These are phyloP conservation scores for Zaprionus taronus DNA, from an alignment of 1,140 invertebrate species.

Conservation along the genomic window DNA sequence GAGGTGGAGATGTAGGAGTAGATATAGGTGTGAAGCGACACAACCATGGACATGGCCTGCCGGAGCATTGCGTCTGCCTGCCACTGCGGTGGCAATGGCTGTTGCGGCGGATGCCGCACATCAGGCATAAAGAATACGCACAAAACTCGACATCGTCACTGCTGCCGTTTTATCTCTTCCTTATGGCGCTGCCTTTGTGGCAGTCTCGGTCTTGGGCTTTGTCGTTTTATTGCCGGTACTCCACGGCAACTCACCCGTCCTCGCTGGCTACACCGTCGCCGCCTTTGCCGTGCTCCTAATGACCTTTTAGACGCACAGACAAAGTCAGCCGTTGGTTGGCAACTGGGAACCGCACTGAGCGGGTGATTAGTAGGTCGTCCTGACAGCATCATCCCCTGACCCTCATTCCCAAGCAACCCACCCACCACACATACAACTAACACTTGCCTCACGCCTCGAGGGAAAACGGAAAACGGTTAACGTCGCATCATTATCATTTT, in stretches of 20 bases:
- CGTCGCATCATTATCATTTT: slow-evolving; percentile 79
- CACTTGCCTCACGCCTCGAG: slow-evolving; percentile 10
- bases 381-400: neutral
- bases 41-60: slow-evolving; percentile 23
- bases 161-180: slow-evolving; percentile 73
- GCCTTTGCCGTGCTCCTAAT: slow-evolving; percentile 48
- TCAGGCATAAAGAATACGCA: slow-evolving; percentile 75
- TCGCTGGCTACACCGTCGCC: too few species aligned
- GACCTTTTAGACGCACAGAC: slow-evolving; percentile 54
- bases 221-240: slow-evolving; percentile 80
- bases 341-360: slow-evolving; percentile 50
- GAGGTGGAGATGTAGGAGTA: neutral
- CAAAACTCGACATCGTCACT: slow-evolving; percentile 31
- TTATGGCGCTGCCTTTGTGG: slow-evolving; percentile 68
- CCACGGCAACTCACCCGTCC: slow-evolving; percentile 60
- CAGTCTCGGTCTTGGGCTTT: slow-evolving; percentile 58
- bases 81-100: neutral
- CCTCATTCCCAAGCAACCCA: neutral
- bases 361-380: slow-evolving; percentile 65
- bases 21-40: slow-evolving; percentile 57
- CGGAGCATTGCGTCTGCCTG: slow-evolving; percentile 8
- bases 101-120: slow-evolving; percentile 68
- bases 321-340: neutral
- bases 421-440: neutral
- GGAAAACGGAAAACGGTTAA: slow-evolving; percentile 69